These are phyloP conservation scores for Scolopax mira DNA, from an alignment of 2,113 vertebrate genomes.

Conservation along the genomic window DNA sequence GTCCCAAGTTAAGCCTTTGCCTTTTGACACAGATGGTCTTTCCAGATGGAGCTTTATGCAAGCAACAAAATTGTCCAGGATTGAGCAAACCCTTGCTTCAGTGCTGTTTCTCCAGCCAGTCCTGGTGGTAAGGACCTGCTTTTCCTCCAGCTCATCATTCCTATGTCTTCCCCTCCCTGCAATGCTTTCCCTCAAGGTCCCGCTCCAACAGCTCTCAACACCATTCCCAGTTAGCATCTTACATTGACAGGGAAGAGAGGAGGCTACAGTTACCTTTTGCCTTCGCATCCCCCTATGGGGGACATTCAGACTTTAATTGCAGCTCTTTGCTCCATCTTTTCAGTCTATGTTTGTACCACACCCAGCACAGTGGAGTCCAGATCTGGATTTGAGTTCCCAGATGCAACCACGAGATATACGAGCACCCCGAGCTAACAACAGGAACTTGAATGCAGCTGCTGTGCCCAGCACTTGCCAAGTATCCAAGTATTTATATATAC, in stretches of 20 bases:
- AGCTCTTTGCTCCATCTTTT: background rate
- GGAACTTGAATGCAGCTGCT: background rate
- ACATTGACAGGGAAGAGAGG: background rate
- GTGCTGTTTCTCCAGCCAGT: background rate
- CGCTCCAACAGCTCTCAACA: background rate
- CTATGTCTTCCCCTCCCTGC: rapidly evolving
- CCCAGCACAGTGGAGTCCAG: background rate
- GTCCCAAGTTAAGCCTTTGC: background rate
- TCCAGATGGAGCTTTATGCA: background rate
- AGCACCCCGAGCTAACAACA: background rate
- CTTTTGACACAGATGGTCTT: background rate
- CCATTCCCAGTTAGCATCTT: background rate
- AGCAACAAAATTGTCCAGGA: background rate
- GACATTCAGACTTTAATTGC: background rate
- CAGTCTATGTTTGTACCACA: rapidly evolving
- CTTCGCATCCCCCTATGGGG: rapidly evolving
- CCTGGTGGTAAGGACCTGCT: background rate
- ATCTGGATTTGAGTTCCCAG: constrained; percentile 16
- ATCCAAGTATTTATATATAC: background rate
- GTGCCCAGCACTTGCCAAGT: background rate
- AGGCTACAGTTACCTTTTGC: background rate
- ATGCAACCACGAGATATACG: background rate
- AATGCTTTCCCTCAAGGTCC: background rate
- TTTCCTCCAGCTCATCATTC: background rate
- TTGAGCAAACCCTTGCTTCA: background rate